Base-by-base conservation (phyloP, 2,797 vertebrate genomes). In the Malacoraja senta region DNA sequence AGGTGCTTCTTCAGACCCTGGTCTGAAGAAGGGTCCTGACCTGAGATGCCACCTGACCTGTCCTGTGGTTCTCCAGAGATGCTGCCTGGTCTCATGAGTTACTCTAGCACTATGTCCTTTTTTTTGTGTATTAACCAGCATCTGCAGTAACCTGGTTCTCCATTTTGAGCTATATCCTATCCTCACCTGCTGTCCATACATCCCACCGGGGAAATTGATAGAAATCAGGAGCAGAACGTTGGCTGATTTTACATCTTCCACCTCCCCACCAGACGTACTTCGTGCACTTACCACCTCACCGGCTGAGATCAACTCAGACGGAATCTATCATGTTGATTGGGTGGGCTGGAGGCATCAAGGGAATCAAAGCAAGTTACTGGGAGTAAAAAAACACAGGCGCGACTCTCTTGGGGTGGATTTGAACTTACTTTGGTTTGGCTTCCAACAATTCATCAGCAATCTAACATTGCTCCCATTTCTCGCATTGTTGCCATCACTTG, bases 211-310 rank as follows among this genome's bases (percentile, higher is more conserved):
- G n/a, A 88, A 68, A 68, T 17, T 88, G 84, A 88, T 88, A 68
- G n/a, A 88, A 68, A 26, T 32, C 84, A 88, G 84, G 63, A 88
- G 84, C 61, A 68, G 84, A 35, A 68, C 84, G 29, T 88, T 88
- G 84, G 84, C n/a, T 88, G 61, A 88, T 88, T 35, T 63, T 65
- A 15, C 32, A 2, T 74, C 71, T 35, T 19, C 29, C 15, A n/a
- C 61, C 7, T 35, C n/a, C 84, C 19, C 63, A 9, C n/a, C 4
- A 63, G 61, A 68, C n/a, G n/a, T 65, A 19, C 44, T 44, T 35
- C 2, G 9, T 35, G 61, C n/a, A 32, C 0, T 35, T 9, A 68
- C 1, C 78, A 38, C 35, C 78, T 29, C 81, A 61, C 53, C 24
- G 12, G 81, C 53, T 58, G 44, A n/a, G 53, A n/a, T n/a, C 53